Base-by-base conservation (phyloP, 2,113 vertebrate species). In the Mustela nigripes region DNA sequence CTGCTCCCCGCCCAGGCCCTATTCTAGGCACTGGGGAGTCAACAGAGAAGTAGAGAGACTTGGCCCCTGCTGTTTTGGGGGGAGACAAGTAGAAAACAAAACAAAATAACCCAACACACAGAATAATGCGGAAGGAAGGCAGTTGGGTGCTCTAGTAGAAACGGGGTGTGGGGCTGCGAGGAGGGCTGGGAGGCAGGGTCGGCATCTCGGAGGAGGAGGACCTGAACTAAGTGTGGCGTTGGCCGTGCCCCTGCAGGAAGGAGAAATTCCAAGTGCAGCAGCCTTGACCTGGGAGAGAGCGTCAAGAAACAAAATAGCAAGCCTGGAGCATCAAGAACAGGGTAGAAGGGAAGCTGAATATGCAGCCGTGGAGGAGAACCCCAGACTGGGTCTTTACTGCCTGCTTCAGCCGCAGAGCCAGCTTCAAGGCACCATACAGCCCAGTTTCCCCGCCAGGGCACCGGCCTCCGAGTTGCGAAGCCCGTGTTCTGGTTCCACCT, bases 321-420 rank as follows among this genome's bases (percentile, higher is more conserved):
- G 71, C 8, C 7, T 22, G 9, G 11, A 36, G 16, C 76, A 60
- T 4, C 31, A 21, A 5, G 56, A 31, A 1, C 0, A 2, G 10
- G 36, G 16, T 15, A 6, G 5, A 7, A 15, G 8, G 16, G 45
- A 67, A 22, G 60, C 48, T n/a, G n/a, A 19, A 42, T 1, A 10
- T 3, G 4, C 1, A 15, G 76, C 16, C 0, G 0, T 14, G 48
- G 36, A 6, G 26, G n/a, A 33, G 60, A 33, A 21, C 16, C 21
- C 21, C 42, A 33, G n/a, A 73, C 42, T 1, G 28, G 15, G 12
- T 16, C 28, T 28, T 50, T 11, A 33, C 6, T 48, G 18, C n/a
- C 69, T 9, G 11, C 76, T 7, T 39, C n/a, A 22, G 60, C 60
- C 18, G 36, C 22, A 12, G 73, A 11, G 28, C n/a, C 60, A 19